Conservation (phyloP, 2,888 invertebrate genomes). For the Harpagoxenus sublaevis region DNA sequence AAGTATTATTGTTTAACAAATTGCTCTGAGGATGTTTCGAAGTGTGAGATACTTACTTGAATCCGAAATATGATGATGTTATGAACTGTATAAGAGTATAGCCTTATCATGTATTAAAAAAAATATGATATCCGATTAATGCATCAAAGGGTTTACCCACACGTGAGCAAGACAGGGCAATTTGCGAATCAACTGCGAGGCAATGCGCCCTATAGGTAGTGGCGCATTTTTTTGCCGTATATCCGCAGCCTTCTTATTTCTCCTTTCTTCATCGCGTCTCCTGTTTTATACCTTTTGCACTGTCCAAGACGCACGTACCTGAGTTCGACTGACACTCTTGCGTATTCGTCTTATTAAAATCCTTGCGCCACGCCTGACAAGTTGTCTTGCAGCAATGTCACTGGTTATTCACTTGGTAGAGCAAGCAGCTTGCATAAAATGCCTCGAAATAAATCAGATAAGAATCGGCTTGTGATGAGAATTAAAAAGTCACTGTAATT, state of each 20-base stretch:
- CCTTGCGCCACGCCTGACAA: slow-evolving; percentile 58
- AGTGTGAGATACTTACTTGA: neutral
- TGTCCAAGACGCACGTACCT: slow-evolving; percentile 46
- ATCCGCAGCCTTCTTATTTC: slow-evolving; percentile 18
- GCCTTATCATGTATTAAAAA: neutral
- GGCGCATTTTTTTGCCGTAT: slow-evolving; percentile 37
- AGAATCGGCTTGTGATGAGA: slow-evolving; percentile 11
- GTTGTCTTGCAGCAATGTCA: slow-evolving; percentile 62
- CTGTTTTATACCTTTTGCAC: slow-evolving; percentile 55
- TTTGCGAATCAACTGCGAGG: slow-evolving; percentile 41
- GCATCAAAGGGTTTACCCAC: slow-evolving; percentile 52
- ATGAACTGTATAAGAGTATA: neutral
- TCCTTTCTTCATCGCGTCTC: neutral
- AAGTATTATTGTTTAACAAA: neutral
- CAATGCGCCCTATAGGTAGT: slow-evolving; percentile 33
- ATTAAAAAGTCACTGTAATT: slow-evolving; percentile 7
- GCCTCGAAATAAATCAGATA: slow-evolving; percentile 36
- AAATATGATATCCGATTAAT: neutral
- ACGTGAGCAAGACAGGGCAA: slow-evolving; percentile 52
- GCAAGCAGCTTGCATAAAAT: slow-evolving; percentile 12
- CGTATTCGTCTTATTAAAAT: slow-evolving; percentile 64
- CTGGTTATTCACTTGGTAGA: slow-evolving; percentile 48
- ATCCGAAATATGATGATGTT: neutral
- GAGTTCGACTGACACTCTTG: slow-evolving; percentile 24
- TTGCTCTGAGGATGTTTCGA: neutral